Base-by-base conservation (phyloP, 1,140 invertebrate species). In the Galleria mellonella region DNA sequence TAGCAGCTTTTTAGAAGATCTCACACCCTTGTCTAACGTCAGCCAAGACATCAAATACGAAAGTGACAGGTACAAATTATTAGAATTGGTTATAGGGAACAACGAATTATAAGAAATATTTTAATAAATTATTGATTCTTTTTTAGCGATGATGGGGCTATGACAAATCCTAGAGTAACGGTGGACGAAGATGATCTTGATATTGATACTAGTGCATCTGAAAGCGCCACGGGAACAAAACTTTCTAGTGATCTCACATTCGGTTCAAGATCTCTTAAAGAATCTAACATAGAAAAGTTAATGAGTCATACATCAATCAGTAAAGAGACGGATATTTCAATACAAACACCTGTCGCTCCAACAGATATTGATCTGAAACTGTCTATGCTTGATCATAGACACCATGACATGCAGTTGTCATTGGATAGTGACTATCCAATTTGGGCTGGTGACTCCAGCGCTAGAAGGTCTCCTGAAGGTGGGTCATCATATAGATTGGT, bases 151-250 rank as follows among this genome's bases (percentile, higher is more conserved):
- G 92, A 92, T 9, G 94, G 94, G 47, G 89, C 87, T 56, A 84
- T 81, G 15, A 90, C 87, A 6, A 97, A 97, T 89, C 96, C 96
- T 15, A 88, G 96, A 69, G 96, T 98, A 0, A 92, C 93, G 12
- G 91, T 92, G 49, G 94, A 95, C 53, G 93, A 96, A 78, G 96
- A 97, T 75, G 96, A 98, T 75, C 86, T 95, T 32, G 94, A 94
- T 43, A 90, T 92, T 1, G 91, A 92, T 6, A 23, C 17, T 3
- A 23, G 17, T 23, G 17, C 17, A 2, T 23, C 17, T 3, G 17
- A 23, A 23, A 23, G 17, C 6, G 2, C 17, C 2, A 23, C 2
- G 6, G 17, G 17, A 3, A 2, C 17, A 6, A 23, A 23, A 23
- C 17, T 23, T 3, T 23, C 17, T 3, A 23, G 2, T 23, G 17